These are phyloP conservation scores for Thamnophis sirtalis DNA, from an alignment of 2,113 vertebrate genomes.

Conservation along the genomic window DNA sequence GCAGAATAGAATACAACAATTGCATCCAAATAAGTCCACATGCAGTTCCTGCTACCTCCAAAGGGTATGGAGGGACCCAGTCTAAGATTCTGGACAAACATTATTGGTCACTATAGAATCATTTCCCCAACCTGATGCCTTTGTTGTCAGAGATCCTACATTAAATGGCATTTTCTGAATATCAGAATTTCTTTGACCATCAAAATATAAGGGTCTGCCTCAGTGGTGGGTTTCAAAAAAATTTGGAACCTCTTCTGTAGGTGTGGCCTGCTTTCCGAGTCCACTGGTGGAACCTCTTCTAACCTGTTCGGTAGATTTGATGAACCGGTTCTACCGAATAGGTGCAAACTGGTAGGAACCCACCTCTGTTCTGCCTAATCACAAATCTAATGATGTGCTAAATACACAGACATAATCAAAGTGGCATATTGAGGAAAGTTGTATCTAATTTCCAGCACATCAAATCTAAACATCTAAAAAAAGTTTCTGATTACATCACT, in stretches of 20 bases:
- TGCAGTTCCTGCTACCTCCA: neutral
- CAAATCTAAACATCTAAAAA: neutral
- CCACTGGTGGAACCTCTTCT: too few species aligned
- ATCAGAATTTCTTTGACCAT: neutral
- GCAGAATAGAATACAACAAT: neutral
- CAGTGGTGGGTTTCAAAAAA: too few species aligned
- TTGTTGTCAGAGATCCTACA: neutral
- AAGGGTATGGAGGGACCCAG: neutral
- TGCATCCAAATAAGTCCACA: neutral
- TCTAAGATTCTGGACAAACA: neutral
- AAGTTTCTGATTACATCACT: neutral
- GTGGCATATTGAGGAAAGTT: neutral
- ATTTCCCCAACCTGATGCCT: neutral
- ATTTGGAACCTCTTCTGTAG: too few species aligned
- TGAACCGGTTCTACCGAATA: too few species aligned
- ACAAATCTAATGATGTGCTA: neutral
- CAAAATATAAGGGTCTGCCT: neutral
- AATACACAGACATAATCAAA: neutral
- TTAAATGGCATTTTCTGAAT: neutral
- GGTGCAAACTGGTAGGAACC: too few species aligned
- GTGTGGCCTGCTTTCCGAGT: too few species aligned
- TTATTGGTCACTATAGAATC: neutral
- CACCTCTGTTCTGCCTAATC: neutral
- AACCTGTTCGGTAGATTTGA: too few species aligned
- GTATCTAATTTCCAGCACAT: neutral